Base-by-base conservation (phyloP, 1,140 invertebrate species). In the Holcopasites calliopsidis region DNA sequence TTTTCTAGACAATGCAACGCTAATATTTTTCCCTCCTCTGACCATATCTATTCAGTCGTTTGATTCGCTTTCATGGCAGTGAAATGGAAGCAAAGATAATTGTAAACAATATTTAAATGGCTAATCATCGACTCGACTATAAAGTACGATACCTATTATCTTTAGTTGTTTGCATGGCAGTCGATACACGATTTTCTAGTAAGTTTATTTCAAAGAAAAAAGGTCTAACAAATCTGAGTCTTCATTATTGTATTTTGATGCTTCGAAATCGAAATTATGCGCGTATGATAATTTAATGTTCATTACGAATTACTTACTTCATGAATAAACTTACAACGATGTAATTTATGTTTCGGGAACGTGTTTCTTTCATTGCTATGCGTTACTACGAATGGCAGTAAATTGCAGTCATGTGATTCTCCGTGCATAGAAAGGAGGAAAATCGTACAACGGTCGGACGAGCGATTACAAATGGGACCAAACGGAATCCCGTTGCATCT, bases 1-100 rank as follows among this genome's bases (percentile, higher is more conserved):
- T 66, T 68, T 62, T 66, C 18, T 44, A 38, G 50, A 70, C 62
- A 50, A 50, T 73, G 38, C 31, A 44, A 35, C 35, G 28, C 38
- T 50, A 11, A 26, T 38, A 31, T 26, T 31, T 7, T 35, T 35
- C 35, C 8, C 38, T 47, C 10, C 55, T 76, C 76, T 60, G 66
- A 76, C 78, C 50, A 44, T 69, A 54, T n/a, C n/a, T 52, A 57
- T 58, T 84, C 80, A 82, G 80, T 83, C 69, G 28, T 68, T 61
- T 72, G 66, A 79, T 79, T n/a, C 58, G 69, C 66, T 71, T 13
- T 52, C 66, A 64, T 84, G 85, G 86, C 86, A 87, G 86, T 87
- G 85, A 85, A 72, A 78, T 84, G 85, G 85, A 87, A 87, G 85
- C 77, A 77, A 82, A 77, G 54, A 74, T 76, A 79, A 76, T 38